These are phyloP conservation scores for Phrynocephalus guinanensis DNA, from an alignment of 2,797 vertebrate genomes.

Conservation along the genomic window DNA sequence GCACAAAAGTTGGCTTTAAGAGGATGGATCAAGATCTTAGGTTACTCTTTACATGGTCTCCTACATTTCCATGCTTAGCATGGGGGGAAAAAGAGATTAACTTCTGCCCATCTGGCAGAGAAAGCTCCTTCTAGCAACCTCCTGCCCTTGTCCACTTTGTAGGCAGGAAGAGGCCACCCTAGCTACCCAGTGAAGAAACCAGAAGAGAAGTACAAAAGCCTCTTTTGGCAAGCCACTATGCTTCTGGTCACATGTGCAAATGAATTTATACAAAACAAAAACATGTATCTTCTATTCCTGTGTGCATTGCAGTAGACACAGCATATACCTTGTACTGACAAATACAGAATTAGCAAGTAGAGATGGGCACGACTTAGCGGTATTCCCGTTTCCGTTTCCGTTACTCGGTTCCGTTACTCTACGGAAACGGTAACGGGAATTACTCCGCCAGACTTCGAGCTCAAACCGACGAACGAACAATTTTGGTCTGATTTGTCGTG, in stretches of 20 bases:
- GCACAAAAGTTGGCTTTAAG: neutral
- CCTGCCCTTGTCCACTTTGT: neutral
- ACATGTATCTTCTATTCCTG: neutral
- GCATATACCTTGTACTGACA: neutral
- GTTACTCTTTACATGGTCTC: neutral
- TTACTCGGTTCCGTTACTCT: no score
- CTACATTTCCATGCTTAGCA: neutral
- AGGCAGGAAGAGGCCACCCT: neutral
- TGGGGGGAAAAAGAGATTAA: neutral
- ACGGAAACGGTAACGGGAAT: no score
- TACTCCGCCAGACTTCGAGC: no score
- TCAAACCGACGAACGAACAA: no score
- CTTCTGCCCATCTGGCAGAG: neutral
- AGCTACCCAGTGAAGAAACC: neutral
- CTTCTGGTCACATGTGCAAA: neutral
- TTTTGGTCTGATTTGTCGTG: no score
- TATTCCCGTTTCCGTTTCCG: no score
- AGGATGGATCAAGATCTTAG: neutral
- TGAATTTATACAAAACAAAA: no score
- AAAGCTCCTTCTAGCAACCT: neutral
- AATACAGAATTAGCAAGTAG: neutral
- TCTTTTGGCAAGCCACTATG: no score
- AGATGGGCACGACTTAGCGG: no score
- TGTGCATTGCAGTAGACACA: neutral
- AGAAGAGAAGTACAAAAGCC: neutral